Evolutionary conservation across 64 coral and sea anemone species (phyloP), one percentile per base, ranked within the genome.

Genomic region (Acropora tenuis): DNA sequence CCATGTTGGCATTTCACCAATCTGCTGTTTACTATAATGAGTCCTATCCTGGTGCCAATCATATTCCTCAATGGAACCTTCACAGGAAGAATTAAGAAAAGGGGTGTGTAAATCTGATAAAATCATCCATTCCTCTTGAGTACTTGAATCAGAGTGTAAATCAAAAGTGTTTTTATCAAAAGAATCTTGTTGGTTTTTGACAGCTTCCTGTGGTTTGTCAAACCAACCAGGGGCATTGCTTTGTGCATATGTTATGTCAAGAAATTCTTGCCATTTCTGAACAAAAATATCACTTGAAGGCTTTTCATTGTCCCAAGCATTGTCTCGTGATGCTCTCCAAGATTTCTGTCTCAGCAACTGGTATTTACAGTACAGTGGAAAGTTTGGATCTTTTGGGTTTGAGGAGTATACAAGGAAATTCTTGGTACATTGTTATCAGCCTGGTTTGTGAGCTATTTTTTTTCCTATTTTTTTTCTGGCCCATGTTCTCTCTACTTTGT

Each of bases 231-330:
- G 82, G 18, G 67, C 53, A 85, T 85, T 85, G 42, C 4, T 61
- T 68, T 85, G 49, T 41, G 55, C 82, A 85, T 85, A 85, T 16
- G 17, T 60, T 68, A 58, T 85, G 40, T 66, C 5, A 7, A 85
- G 61, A 18, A 69, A 85, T 3, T 68, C 12, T 19, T 85, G 61
- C 82, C 82, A 85, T 45, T 52, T 41, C 58, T 6, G 58, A 8
- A 85, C 61, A 20, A 85, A 61, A 59, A 3, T 43, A 5, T 85
- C 52, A 85, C 67, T 20, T 12, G 18, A n/a, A 1, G 53, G 18
- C 12, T 85, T 16, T 1, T 80, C 9, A 50, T 20, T 48, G 4
- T 12, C 45, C 46, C 78, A 80, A 16, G 78, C 78, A 80, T 85
- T 85, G 52, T 61, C 60, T 85, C 67, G 48, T 10, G 15, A 63